phyloP scores from a whole-genome alignment of 23 tunicate genomes.

The Trididemnum nubilum region DNA sequence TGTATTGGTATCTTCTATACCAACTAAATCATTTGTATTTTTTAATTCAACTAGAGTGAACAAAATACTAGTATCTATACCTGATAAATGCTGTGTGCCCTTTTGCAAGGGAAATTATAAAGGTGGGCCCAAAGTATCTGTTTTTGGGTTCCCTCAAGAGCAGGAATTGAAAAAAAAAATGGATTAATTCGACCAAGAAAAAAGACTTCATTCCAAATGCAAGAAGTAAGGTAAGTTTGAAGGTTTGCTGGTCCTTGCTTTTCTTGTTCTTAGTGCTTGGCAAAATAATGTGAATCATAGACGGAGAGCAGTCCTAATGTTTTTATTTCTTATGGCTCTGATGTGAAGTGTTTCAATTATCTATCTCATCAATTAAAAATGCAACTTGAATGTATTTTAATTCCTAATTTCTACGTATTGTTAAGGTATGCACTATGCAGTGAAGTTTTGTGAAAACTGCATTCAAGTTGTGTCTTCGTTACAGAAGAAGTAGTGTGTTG shows the following conservation, averaged over 20 bases:
- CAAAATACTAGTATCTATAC: background rate
- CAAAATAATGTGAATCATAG: background rate
- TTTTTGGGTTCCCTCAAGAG: background rate
- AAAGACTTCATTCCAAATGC: background rate
- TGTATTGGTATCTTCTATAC: background rate
- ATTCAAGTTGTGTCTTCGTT: background rate
- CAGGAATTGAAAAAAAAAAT: background rate
- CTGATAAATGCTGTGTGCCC: background rate
- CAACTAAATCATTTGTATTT: background rate
- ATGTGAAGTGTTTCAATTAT: background rate
- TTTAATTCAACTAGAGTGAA: background rate
- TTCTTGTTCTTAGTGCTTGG: background rate
- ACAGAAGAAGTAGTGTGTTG: background rate
- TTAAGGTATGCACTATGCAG: too few species aligned
- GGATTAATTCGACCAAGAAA: background rate
- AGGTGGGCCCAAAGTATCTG: background rate
- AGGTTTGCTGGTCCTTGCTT: background rate
- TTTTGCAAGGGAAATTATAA: background rate
- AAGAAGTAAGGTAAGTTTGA: background rate
- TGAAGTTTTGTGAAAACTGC: too few species aligned
- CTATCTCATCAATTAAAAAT: background rate
- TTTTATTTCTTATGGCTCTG: background rate
- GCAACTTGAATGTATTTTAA: too few species aligned
- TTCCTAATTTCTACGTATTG: too few species aligned
- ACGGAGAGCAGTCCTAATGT: background rate